Conservation (phyloP, 2,113 vertebrate species). For the Aphyosemion australe region DNA sequence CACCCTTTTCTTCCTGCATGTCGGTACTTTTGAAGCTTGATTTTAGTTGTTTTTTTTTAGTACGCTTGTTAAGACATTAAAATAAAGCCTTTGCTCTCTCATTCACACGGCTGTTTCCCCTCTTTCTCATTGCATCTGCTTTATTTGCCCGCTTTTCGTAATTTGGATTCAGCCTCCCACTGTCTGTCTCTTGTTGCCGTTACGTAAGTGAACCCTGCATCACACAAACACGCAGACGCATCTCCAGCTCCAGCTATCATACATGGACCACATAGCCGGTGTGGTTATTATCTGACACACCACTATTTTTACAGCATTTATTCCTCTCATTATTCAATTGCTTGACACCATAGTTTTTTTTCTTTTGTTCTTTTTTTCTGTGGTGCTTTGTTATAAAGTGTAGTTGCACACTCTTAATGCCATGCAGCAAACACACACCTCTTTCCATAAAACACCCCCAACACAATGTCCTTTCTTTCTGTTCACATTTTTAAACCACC, state of each 20-base stretch:
- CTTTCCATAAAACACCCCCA: conserved; percentile 19
- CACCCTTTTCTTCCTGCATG: not conserved
- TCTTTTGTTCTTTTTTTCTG: not conserved
- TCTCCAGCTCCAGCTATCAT: conserved; percentile 8
- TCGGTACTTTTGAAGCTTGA: not conserved
- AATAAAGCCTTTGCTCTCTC: not conserved
- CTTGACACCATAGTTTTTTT: not conserved
- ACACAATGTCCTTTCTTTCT: conserved; percentile 21
- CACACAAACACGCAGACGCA: not conserved
- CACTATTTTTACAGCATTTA: conserved; percentile 5
- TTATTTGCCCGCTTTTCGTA: conserved; percentile 39
- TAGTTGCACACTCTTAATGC: not conserved
- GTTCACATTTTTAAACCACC: not conserved
- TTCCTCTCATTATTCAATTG: conserved; percentile 2
- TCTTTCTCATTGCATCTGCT: conserved; percentile 33
- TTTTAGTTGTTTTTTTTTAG: conserved; percentile 4
- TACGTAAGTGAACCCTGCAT: conserved; percentile 48
- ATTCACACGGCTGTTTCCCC: conserved; percentile 5
- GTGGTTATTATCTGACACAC: not conserved
- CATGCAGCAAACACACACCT: conserved; percentile 10
- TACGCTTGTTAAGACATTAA: not conserved
- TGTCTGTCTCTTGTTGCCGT: conserved; percentile 46
- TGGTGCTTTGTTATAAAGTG: not conserved
- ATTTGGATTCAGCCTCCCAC: conserved; percentile 43
- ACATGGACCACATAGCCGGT: conserved; percentile 10